Base-by-base conservation (phyloP, 2,888 invertebrate species). In the Hololepta plana region DNA sequence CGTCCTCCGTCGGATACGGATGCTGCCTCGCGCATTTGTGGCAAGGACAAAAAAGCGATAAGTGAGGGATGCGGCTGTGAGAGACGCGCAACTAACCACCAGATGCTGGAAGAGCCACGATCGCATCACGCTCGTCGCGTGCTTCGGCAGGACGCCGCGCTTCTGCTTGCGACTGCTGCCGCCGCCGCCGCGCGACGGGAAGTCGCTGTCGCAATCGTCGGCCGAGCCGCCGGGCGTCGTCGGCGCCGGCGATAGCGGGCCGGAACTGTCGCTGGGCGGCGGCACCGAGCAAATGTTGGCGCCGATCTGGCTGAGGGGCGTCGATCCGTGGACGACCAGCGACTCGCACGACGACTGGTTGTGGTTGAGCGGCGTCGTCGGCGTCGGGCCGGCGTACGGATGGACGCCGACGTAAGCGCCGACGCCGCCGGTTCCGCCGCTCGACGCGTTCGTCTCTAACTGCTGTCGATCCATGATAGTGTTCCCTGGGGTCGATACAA, bases 21-120 rank as follows among this genome's bases (percentile, higher is more conserved):
- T 90, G 90, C 87, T 90, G 59, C 1, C n/a, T n/a, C n/a, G n/a
- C n/a, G n/a, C n/a, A n/a, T n/a, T n/a, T n/a, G n/a, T n/a, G n/a
- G n/a, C n/a, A n/a, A n/a, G n/a, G n/a, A n/a, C n/a, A n/a, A n/a
- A n/a, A n/a, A n/a, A n/a, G n/a, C n/a, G n/a, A n/a, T n/a, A n/a
- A n/a, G n/a, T n/a, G n/a, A n/a, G n/a, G n/a, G n/a, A n/a, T n/a
- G n/a, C n/a, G n/a, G n/a, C n/a, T n/a, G n/a, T n/a, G n/a, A 15
- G 19, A 27, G 8, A 19, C 8, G 9, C 12, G 12, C 14, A 15
- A 55, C 74, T 67, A 53, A 90, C 91, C 57, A 90, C 88, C 45
- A 93, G 67, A 55, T 93, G 91, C 51, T 91, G 88, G 60, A 93
- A 93, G 35, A 93, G 67, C 93, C 93, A 93, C 27, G 88, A 82